A percentile compares a stretch with the other conserved stretches of the same genome.
Conservation (phyloP, 2,888 invertebrate genomes). For the Diplolepis rosae region DNA sequence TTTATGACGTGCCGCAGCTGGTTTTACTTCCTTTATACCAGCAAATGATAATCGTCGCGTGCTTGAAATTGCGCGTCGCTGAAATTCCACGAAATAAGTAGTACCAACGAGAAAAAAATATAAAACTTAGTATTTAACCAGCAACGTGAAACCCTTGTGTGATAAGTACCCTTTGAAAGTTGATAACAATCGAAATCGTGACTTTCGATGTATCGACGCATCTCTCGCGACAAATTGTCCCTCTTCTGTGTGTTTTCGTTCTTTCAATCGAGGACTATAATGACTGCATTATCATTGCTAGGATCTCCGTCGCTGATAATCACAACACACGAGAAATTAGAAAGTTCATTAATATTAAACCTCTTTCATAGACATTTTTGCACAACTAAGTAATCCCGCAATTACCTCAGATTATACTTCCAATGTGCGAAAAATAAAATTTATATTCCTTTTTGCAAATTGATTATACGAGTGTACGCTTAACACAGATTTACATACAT, state of each 20-base stretch:
- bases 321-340: neutral
- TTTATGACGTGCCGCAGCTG: conserved; percentile 58
- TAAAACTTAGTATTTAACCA: too few relatives aligned
- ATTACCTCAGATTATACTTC: neutral
- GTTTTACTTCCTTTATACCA: conserved; percentile 49
- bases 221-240: conserved; percentile 32
- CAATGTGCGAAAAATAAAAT: too few relatives aligned
- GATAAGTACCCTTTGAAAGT: conserved; percentile 32
- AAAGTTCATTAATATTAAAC: conserved; percentile 4
- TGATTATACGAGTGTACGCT: too few relatives aligned
- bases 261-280: conserved; percentile 17
- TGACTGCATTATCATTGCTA: neutral
- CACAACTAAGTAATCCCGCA: neutral
- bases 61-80: conserved; percentile 62
- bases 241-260: conserved; percentile 9
- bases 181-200: conserved; percentile 46
- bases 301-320: conserved; percentile 5
- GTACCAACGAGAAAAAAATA: conserved; percentile 38
- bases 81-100: conserved; percentile 58
- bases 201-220: conserved; percentile 33
- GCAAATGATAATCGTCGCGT: conserved; percentile 59
- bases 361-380: neutral
- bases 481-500: too few relatives aligned
- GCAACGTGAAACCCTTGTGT: conserved; percentile 31
- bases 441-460: too few relatives aligned